A percentile compares a stretch with the other conserved stretches of the same genome.
These are phyloP conservation scores for Palythoa grandis DNA, from an alignment of 92 coral and sea anemone species.

Conservation along the genomic window DNA sequence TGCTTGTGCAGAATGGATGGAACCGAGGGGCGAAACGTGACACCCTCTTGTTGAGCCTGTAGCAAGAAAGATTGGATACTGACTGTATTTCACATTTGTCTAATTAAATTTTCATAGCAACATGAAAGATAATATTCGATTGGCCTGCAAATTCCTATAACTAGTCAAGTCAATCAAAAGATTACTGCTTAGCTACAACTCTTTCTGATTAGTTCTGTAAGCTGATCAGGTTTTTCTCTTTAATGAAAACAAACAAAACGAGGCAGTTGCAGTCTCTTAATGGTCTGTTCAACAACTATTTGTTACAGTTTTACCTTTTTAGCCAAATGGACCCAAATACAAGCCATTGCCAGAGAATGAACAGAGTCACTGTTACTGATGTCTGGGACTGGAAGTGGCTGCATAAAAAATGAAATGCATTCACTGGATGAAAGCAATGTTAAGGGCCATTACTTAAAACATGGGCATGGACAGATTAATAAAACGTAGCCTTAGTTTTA, in stretches of 20 bases:
- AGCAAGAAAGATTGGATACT: not conserved
- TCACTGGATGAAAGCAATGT: not conserved
- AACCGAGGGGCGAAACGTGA: slow-evolving; percentile 72
- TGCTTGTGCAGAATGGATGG: slow-evolving; percentile 79
- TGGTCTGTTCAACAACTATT: not conserved
- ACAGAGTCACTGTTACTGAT: slow-evolving; percentile 79
- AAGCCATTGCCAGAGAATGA: slow-evolving; percentile 89
- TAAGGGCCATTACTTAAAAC: too few relatives aligned
- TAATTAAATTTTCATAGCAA: too few relatives aligned
- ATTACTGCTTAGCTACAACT: too few relatives aligned
- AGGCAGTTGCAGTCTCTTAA: too few relatives aligned
- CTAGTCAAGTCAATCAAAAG: too few relatives aligned
- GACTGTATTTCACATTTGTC: not conserved
- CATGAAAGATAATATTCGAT: too few relatives aligned
- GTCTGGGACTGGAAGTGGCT: slow-evolving; percentile 94
- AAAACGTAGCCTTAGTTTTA: too few relatives aligned
- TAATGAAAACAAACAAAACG: too few relatives aligned
- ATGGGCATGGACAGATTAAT: too few relatives aligned
- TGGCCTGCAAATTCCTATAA: too few relatives aligned
- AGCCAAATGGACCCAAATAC: slow-evolving; percentile 91
- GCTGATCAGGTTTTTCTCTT: not conserved
- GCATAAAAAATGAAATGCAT: not conserved
- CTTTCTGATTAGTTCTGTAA: too few relatives aligned
- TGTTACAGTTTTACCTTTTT: slow-evolving; percentile 68
- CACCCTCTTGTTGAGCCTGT: slow-evolving; percentile 82